phyloP scores from a whole-genome alignment of 2,797 vertebrate genomes.

The Pempheris klunzingeri region DNA sequence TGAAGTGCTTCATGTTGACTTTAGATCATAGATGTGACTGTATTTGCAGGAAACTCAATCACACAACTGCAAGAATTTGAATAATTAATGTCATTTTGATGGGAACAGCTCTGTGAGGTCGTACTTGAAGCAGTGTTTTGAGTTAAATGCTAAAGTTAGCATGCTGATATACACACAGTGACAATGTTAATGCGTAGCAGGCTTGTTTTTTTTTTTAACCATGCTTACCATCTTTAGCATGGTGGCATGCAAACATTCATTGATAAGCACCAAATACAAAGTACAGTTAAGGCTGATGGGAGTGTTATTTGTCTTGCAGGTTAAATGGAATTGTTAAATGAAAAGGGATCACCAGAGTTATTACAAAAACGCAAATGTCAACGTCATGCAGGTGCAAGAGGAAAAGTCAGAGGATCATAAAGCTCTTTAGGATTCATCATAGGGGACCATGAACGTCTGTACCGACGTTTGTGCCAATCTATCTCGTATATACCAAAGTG shows the following conservation, averaged over 20 bases:
- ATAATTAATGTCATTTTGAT: not conserved
- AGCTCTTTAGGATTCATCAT: no score
- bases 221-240: no score
- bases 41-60: not conserved
- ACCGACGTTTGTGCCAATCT: not conserved
- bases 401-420: no score
- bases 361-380: no score
- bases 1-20: slow-evolving; percentile 7
- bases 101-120: not conserved
- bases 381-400: no score
- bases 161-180: not conserved
- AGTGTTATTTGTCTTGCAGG: not conserved
- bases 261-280: not conserved
- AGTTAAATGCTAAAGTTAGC: not conserved
- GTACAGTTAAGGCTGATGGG: no score
- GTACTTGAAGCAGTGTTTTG: not conserved
- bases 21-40: slow-evolving; percentile 10
- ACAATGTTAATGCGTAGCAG: not conserved
- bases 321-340: no score
- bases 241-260: not conserved
- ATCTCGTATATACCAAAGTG: no score
- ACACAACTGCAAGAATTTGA: not conserved
- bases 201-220: no score
- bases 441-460: not conserved
- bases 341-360: no score